Evolutionary conservation across 1,140 invertebrate species (phyloP), one percentile per base, ranked within the genome.

Genomic region (Aphaenogaster ashmeadi): DNA sequence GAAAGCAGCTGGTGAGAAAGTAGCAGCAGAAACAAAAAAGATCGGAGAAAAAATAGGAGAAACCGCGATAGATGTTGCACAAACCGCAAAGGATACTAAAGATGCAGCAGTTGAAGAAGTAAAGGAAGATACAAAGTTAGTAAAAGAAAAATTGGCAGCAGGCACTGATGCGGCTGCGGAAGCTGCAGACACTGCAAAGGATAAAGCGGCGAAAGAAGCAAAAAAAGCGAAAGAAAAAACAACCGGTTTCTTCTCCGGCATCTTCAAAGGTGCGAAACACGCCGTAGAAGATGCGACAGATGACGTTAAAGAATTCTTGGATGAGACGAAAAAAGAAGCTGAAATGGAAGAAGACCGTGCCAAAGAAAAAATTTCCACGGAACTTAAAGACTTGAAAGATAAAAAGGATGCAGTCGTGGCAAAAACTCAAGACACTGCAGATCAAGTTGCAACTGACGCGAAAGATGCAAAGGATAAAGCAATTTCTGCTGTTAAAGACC

Each of bases 201-300:
- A 88, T 0, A 91, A 89, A 41, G 54, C 77, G 0, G 13, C 67
- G 0, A 75, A 88, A 8, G 89, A 91, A 88, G 50, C 77, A 44
- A 78, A 69, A 38, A 72, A 67, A 41, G 11, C 74, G 36, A 85
- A 88, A 41, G 44, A 67, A 5, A 66, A 85, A 81, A 50, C 11
- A 36, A 60, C 52, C 2, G 86, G 87, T 11, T 81, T 92, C 15
- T 69, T 92, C 1, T 89, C 92, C 0, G 91, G 89, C 0, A 88
- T 92, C 1, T 87, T 92, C 27, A 91, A 90, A 75, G 89, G 87
- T 54, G 66, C 86, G 0, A 92, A 92, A 83, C 74, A 94, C 54
- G 86, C 91, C 1, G 91, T 90, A 11, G 93, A 94, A 56, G 94
- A 95, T 62, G 74, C 92, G 0, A 91, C 92, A 7, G 92, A 93